phyloP scores from a whole-genome alignment of 2,113 vertebrate species.

The Festucalex cinctus region DNA sequence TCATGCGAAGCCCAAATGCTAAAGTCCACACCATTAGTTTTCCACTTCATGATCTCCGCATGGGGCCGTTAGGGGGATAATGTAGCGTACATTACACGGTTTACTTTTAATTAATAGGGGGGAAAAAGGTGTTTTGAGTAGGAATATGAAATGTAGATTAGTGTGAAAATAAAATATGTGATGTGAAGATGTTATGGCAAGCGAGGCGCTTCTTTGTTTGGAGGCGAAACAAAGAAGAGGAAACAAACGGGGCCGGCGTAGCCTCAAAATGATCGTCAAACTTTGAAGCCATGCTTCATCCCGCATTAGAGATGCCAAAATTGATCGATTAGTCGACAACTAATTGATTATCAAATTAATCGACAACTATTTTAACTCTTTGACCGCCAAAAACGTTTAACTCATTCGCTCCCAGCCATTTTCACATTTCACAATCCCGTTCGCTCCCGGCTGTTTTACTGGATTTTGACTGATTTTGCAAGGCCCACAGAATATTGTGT shows the following conservation, averaged over 20 bases:
- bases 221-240: constrained; percentile 49
- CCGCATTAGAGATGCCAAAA: too few species aligned
- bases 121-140: constrained; percentile 87
- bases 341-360: too few species aligned
- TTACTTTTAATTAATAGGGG: constrained; percentile 99
- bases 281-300: not conserved
- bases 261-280: not conserved
- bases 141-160: constrained; percentile 97
- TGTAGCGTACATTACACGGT: constrained; percentile 98
- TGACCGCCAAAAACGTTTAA: too few species aligned
- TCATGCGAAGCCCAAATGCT: constrained; percentile 93
- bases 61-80: constrained; percentile 99
- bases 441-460: too few species aligned
- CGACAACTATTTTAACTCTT: too few species aligned
- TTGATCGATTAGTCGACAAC: too few species aligned
- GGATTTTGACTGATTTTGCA: too few species aligned
- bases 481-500: too few species aligned
- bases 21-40: constrained; percentile 99
- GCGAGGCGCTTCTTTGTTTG: constrained; percentile 65
- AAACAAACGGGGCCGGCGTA: constrained; percentile 8
- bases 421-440: too few species aligned
- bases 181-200: constrained; percentile 71
- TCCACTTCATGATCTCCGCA: constrained; percentile 99
- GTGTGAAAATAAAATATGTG: constrained; percentile 75
- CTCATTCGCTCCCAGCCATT: too few species aligned